phyloP scores from a whole-genome alignment of 2,113 vertebrate species.

The Ceuthmochares aereus region DNA sequence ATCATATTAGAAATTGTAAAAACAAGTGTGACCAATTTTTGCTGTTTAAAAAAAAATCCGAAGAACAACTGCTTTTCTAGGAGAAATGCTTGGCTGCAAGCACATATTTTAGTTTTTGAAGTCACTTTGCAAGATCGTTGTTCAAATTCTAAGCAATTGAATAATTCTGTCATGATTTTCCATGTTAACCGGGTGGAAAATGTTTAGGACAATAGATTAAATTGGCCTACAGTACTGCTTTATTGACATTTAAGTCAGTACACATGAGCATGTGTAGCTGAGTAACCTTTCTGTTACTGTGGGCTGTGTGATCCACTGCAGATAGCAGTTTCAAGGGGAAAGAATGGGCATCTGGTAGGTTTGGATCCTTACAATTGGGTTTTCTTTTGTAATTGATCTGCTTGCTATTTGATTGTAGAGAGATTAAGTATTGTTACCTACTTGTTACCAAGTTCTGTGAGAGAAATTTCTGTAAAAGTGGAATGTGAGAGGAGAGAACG shows the following conservation, averaged over 20 bases:
- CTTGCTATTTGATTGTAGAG: rapidly evolving
- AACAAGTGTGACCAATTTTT: not conserved
- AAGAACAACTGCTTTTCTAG: not conserved
- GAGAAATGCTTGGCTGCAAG: not conserved
- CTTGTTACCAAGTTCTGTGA: rapidly evolving
- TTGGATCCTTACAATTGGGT: not conserved
- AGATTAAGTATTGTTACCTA: not conserved
- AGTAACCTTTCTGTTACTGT: not conserved
- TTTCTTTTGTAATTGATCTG: not conserved
- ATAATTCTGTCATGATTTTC: not conserved
- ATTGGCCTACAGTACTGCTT: not conserved
- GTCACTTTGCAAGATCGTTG: not conserved
- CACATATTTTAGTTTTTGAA: not conserved
- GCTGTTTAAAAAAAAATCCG: not conserved
- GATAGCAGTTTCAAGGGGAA: not conserved
- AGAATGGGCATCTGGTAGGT: not conserved
- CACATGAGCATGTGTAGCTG: not conserved
- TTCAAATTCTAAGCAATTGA: not conserved
- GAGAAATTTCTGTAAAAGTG: not conserved
- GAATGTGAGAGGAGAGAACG: not conserved
- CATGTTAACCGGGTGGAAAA: not conserved
- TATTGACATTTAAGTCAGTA: not conserved
- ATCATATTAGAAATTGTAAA: not conserved
- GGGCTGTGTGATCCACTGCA: not conserved
- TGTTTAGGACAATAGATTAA: not conserved